Conservation (phyloP, 92 coral and sea anemone species). For the Palythoa grandis region DNA sequence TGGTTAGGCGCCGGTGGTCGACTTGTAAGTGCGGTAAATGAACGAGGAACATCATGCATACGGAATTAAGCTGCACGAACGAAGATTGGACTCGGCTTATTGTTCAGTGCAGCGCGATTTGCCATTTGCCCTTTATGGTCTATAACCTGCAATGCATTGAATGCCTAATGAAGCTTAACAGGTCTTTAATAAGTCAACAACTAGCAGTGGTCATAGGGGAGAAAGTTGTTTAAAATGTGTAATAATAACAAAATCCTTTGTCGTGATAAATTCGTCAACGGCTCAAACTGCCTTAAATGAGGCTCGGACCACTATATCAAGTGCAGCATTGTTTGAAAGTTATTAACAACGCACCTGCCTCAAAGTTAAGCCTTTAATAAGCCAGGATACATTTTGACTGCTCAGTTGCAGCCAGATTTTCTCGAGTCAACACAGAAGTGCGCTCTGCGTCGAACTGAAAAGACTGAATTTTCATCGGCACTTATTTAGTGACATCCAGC, state of each 20-base stretch:
- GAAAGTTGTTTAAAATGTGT: conserved; percentile 74
- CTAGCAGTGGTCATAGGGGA: conserved; percentile 62
- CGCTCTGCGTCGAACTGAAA: neutral
- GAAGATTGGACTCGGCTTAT: conserved; percentile 73
- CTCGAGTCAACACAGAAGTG: conserved; percentile 36
- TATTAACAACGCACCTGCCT: conserved; percentile 35
- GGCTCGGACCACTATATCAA: conserved; percentile 61
- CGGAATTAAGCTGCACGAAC: conserved; percentile 70
- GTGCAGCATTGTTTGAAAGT: conserved; percentile 79
- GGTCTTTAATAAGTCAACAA: conserved; percentile 96
- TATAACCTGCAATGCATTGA: conserved; percentile 84
- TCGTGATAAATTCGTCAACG: conserved; percentile 71
- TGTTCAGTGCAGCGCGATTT: conserved; percentile 61
- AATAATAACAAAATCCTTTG: conserved; percentile 71
- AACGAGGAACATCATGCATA: conserved; percentile 80
- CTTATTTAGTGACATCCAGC: too few species aligned
- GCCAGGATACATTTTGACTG: conserved; percentile 23
- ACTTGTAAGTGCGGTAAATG: conserved; percentile 24
- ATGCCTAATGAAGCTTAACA: conserved; percentile 73
- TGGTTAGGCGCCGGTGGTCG: conserved; percentile 70
- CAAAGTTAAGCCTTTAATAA: conserved; percentile 30
- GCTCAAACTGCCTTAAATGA: conserved; percentile 67
- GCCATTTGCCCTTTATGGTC: conserved; percentile 67
- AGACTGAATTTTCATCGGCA: neutral
- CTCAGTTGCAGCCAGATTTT: conserved; percentile 41